Conservation (phyloP, 2,797 vertebrate genomes). For the Huso huso region DNA sequence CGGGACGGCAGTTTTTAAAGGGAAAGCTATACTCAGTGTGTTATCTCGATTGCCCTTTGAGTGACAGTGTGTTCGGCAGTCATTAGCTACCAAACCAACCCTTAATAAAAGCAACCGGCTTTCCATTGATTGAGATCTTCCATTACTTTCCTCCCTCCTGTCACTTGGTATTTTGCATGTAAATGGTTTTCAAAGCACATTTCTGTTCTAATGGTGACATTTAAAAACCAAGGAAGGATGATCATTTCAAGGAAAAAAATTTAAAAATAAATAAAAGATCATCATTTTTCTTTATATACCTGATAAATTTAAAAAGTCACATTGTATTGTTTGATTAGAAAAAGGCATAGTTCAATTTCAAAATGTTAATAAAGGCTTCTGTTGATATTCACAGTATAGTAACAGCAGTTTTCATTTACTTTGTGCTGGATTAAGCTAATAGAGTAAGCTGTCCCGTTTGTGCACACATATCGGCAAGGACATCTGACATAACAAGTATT, state of each 20-base stretch:
- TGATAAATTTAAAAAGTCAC: too few species aligned
- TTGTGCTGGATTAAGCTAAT: too few species aligned
- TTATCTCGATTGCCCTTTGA: slow-evolving; percentile 48
- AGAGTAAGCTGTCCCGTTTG: too few species aligned
- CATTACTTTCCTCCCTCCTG: slow-evolving; percentile 28
- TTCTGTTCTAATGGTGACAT: slow-evolving; percentile 25
- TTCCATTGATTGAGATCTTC: slow-evolving; percentile 46
- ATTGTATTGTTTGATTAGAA: too few species aligned
- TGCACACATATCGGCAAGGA: too few species aligned
- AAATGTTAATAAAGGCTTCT: too few species aligned
- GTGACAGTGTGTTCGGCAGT: slow-evolving; percentile 56
- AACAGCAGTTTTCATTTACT: too few species aligned
- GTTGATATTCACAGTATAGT: too few species aligned
- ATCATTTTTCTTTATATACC: background rate
- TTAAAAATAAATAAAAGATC: slow-evolving; percentile 8
- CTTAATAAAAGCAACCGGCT: slow-evolving; percentile 37
- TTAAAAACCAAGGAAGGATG: slow-evolving; percentile 21
- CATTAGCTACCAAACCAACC: slow-evolving; percentile 47
- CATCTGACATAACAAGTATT: too few species aligned
- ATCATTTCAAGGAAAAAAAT: slow-evolving; percentile 2
- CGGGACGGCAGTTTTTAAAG: slow-evolving; percentile 24
- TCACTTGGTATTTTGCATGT: slow-evolving; percentile 31
- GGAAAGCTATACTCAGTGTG: slow-evolving; percentile 14
- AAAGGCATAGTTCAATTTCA: too few species aligned
- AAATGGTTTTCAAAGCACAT: slow-evolving; percentile 21